A percentile compares a stretch with the other conserved stretches of the same genome.
Evolutionary conservation across 2,888 invertebrate species (phyloP).

Genomic region (Drosophila mimetica): DNA sequence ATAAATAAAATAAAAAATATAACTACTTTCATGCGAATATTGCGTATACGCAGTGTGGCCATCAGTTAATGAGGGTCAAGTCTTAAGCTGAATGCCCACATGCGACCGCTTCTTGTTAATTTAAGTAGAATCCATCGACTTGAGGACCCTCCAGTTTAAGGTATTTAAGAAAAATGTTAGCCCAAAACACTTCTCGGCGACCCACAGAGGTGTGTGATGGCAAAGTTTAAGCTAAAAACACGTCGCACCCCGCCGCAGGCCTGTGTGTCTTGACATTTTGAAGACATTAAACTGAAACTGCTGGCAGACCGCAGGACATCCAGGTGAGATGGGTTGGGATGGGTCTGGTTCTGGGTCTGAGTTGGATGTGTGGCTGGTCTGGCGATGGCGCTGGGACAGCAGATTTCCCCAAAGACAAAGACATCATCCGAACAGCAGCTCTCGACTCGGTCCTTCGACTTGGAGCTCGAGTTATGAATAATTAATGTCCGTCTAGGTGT

Average conservation of each 20-base stretch:
- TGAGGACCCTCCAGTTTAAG: conserved; percentile 28
- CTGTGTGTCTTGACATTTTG: conserved; percentile 63
- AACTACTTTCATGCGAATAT: too few relatives aligned
- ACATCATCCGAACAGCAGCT: conserved; percentile 40
- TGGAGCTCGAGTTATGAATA: conserved; percentile 72
- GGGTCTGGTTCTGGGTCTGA: not conserved
- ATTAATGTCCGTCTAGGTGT: conserved; percentile 66
- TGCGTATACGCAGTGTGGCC: conserved; percentile 42
- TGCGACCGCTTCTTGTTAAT: conserved; percentile 39
- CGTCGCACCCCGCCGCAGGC: conserved; percentile 43
- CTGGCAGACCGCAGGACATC: conserved; percentile 63
- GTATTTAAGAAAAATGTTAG: conserved; percentile 29
- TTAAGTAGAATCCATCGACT: conserved; percentile 21
- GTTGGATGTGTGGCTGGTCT: not conserved
- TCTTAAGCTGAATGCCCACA: conserved; percentile 49
- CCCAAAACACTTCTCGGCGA: conserved; percentile 23
- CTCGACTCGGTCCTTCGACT: conserved; percentile 29
- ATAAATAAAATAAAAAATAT: too few relatives aligned
- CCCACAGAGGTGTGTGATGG: conserved; percentile 24
- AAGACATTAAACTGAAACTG: conserved; percentile 72
- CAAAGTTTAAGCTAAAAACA: conserved; percentile 26
- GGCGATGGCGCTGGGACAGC: conserved; percentile 18
- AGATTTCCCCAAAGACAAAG: conserved; percentile 71
- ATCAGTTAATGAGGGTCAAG: conserved; percentile 47
- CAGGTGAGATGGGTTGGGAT: conserved; percentile 23